Evolutionary conservation across 2,888 invertebrate species (phyloP).

Genomic region (Vesta saturnalis): DNA sequence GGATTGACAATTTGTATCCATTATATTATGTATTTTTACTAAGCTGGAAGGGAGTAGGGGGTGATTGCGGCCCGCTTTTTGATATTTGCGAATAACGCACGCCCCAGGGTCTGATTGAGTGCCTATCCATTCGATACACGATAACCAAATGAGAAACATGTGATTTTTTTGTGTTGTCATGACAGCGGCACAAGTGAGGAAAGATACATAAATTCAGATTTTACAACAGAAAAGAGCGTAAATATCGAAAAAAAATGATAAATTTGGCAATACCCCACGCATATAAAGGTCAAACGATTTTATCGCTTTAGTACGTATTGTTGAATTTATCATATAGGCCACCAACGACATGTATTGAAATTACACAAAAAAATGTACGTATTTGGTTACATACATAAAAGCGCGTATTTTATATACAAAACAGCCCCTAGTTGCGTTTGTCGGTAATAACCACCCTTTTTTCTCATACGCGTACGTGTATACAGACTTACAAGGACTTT

Average conservation of each 20-base stretch:
- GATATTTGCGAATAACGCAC: conserved; percentile 56
- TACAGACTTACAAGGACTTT: too few relatives aligned
- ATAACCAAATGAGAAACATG: conserved; percentile 58
- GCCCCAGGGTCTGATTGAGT: conserved; percentile 55
- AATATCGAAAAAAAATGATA: conserved; percentile 37
- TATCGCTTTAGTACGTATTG: conserved; percentile 31
- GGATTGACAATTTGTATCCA: conserved; percentile 61
- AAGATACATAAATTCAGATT: conserved; percentile 39
- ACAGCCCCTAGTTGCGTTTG: background rate
- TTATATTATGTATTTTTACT: conserved; percentile 61
- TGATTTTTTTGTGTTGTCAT: conserved; percentile 54
- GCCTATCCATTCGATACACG: conserved; percentile 55
- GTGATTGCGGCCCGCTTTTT: conserved; percentile 52
- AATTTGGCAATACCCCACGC: conserved; percentile 28
- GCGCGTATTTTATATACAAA: background rate
- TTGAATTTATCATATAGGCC: conserved; percentile 27
- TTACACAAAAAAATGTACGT: conserved; percentile 23
- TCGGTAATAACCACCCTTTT: background rate
- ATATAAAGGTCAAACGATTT: conserved; percentile 37
- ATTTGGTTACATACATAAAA: conserved; percentile 7
- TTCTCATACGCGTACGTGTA: background rate
- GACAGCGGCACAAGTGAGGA: conserved; percentile 44
- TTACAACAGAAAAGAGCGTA: conserved; percentile 33
- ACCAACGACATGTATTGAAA: conserved; percentile 24
- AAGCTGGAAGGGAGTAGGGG: conserved; percentile 50